Evolutionary conservation across 53 echinoderm and acorn worm species (phyloP).

Genomic region (Actinopyga echinites): DNA sequence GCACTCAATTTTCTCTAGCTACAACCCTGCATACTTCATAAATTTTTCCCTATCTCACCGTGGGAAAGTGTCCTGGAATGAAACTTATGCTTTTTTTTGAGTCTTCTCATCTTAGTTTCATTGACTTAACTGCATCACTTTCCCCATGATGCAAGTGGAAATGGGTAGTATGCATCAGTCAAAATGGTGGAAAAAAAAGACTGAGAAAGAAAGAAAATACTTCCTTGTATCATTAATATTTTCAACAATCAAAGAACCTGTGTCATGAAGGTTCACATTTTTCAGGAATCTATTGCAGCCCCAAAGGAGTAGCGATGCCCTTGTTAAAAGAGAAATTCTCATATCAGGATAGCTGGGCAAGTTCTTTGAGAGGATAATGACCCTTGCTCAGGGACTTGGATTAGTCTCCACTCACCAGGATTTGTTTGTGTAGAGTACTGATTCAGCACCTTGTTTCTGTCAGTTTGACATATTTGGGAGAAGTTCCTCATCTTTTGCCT

Average conservation of each 20-base stretch:
- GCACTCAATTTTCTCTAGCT: no score
- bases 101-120: no score
- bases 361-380: slow-evolving; percentile 21
- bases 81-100: no score
- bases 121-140: neutral
- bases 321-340: no score
- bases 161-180: neutral
- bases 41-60: no score
- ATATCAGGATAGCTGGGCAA: no score
- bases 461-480: slow-evolving; percentile 11
- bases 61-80: no score
- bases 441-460: slow-evolving; percentile 38
- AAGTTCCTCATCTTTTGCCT: no score
- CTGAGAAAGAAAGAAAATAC: neutral
- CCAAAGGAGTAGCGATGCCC: slow-evolving; percentile 5
- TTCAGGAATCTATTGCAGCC: slow-evolving; percentile 8
- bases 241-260: neutral
- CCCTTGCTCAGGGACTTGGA: slow-evolving; percentile 23
- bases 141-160: neutral
- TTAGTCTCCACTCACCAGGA: slow-evolving; percentile 41
- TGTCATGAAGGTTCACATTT: slow-evolving; percentile 26
- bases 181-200: neutral
- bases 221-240: neutral
- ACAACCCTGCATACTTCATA: no score
- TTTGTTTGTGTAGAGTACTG: slow-evolving; percentile 33